Conservation (phyloP, 2,797 vertebrate genomes). For the Silurus lanzhouensis region DNA sequence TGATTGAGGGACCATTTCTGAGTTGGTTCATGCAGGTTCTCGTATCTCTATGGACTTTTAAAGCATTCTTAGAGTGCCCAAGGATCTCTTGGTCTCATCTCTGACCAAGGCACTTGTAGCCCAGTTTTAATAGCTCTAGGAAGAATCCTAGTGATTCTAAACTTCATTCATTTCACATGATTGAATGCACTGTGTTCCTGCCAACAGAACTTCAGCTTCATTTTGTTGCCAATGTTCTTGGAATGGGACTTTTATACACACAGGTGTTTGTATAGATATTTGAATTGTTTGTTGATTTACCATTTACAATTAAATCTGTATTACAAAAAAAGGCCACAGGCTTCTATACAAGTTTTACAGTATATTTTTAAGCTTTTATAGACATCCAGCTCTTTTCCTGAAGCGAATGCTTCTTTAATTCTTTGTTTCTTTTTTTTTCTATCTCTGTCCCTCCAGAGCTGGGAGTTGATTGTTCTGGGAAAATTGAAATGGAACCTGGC, state of each 20-base stretch:
- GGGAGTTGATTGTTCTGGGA: slow-evolving; percentile 93
- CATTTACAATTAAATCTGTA: neutral
- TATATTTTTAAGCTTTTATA: neutral
- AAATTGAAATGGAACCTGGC: slow-evolving; percentile 99
- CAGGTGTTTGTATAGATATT: neutral
- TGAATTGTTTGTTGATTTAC: neutral
- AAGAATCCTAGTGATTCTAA: neutral
- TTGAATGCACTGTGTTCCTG: neutral
- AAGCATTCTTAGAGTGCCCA: too few relatives aligned
- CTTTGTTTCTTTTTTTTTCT: neutral
- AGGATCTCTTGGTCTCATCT: neutral
- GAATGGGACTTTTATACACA: neutral
- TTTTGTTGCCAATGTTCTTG: neutral
- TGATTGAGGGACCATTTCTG: too few relatives aligned
- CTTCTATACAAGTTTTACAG: neutral
- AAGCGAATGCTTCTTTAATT: neutral
- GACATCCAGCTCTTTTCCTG: neutral
- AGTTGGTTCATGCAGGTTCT: neutral
- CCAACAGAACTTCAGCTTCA: neutral
- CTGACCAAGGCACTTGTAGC: neutral
- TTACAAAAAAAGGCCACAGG: neutral
- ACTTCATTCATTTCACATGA: neutral
- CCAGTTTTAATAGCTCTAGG: neutral
- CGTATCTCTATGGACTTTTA: neutral
- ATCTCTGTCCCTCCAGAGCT: slow-evolving; percentile 75